Base-by-base conservation (phyloP, 2,113 vertebrate species). In the Colossoma macropomum region DNA sequence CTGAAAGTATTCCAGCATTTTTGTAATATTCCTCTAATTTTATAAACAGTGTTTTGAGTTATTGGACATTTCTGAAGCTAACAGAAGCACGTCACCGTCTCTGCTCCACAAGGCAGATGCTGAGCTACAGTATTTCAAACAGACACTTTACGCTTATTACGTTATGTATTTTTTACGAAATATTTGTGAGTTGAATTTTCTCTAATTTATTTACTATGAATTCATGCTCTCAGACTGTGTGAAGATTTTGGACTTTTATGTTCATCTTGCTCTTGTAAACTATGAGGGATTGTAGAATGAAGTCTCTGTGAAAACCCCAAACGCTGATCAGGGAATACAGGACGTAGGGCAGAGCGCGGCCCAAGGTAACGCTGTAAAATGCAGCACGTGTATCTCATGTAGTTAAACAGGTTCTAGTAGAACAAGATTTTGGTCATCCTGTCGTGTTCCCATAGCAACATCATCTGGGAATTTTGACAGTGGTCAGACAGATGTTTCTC, bases 21-120 rank as follows among this genome's bases (percentile, higher is more conserved):
- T 79, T 89, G 87, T 87, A 86, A 89, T 89, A 75, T 88, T 89
- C 54, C 54, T 21, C 1, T 17, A 6, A 8, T 76, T 88, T 70
- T 68, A 66, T 68, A 32, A 32, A 5, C 38, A 5, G 1, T 52
- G 27, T 41, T 41, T n/a, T 0, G 41, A 9, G 48, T 59, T 4
- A 7, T 27, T n/a, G 9, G 34, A 38, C 30, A 1, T 41, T 34
- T 41, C 34, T 41, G 59, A 62, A 27, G 17, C 4, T 21, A 4
- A 17, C 2, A 27, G 63, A 6, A 66, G 63, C 32, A 32, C n/a
- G 66, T 69, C 7, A 38, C 63, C 2, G 50, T 25, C n/a, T 41
- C 32, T 2, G 0, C 16, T 34, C 21, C 34, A 12, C 34, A 10
- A 3, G 16, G 32, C 66, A 69, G 32, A 38, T 23, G 19, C 32